Evolutionary conservation across 2,113 vertebrate genomes (phyloP).

Genomic region (Lophochroa leadbeateri): DNA sequence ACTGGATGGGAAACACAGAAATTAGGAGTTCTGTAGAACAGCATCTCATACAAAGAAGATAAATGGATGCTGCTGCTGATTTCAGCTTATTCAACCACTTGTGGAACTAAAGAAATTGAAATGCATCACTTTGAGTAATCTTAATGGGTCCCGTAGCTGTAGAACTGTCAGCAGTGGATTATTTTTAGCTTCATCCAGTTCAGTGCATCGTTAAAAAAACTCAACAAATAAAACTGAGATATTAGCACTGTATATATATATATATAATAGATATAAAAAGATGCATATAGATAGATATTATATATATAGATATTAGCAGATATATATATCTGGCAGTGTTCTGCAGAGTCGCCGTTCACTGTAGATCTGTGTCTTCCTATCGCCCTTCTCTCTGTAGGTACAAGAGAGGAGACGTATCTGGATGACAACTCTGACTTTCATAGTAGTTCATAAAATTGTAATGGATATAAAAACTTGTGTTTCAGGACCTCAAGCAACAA

Average conservation of each 20-base stretch:
- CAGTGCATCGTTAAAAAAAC: not conserved
- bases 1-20: not conserved
- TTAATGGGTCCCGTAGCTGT: not conserved
- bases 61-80: not conserved
- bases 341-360: not conserved
- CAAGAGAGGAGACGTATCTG: not conserved
- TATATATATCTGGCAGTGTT: not conserved
- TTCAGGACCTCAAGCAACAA: not conserved
- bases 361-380: not conserved
- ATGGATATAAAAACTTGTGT: not conserved
- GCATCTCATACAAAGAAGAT: not conserved
- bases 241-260: no score
- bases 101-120: not conserved
- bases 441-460: not conserved
- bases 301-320: no score
- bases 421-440: not conserved
- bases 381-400: not conserved
- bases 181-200: not conserved
- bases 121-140: not conserved
- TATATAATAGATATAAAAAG: no score
- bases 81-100: not conserved
- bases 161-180: not conserved
- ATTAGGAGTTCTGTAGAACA: not conserved
- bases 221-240: not conserved
- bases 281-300: no score